phyloP scores from a whole-genome alignment of 2,113 vertebrate species.

The Ageneiosus marmoratus region DNA sequence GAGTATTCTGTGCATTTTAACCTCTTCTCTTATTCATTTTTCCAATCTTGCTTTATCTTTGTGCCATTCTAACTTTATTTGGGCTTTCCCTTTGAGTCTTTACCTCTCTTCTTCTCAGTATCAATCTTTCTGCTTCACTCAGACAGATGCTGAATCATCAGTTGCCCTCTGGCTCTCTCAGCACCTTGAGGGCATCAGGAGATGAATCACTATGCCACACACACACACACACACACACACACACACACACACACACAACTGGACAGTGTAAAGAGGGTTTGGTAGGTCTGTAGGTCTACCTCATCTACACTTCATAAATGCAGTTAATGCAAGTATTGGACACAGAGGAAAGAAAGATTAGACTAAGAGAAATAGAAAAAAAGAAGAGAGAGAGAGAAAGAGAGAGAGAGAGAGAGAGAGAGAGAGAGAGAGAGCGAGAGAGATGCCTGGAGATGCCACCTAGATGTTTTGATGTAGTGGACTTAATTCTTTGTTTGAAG shows the following conservation, averaged over 20 bases:
- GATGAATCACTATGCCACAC: conserved; percentile 43
- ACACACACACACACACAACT: neutral
- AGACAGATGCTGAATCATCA: conserved; percentile 79
- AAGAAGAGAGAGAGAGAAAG: neutral
- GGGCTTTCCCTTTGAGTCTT: conserved; percentile 26
- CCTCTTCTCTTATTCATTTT: neutral
- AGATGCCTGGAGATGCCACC: conserved; percentile 50
- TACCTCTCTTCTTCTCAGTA: conserved; percentile 53
- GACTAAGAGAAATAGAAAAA: neutral
- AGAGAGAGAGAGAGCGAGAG: neutral
- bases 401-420: conserved; percentile 10
- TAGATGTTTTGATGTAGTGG: conserved; percentile 67
- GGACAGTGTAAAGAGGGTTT: neutral
- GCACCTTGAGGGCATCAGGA: conserved; percentile 68
- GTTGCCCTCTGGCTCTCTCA: conserved; percentile 66
- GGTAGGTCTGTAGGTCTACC: neutral
- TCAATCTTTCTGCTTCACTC: conserved; percentile 28
- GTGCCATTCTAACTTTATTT: conserved; percentile 32
- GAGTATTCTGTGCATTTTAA: neutral
- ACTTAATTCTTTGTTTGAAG: conserved; percentile 8
- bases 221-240: conserved; percentile 8
- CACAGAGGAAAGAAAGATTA: conserved; percentile 15
- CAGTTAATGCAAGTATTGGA: conserved; percentile 55
- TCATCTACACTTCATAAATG: conserved; percentile 11
- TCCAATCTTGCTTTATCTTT: neutral